These are phyloP conservation scores for Pseudorectes ferrugineus DNA, from an alignment of 2,113 vertebrate genomes.

Conservation along the genomic window DNA sequence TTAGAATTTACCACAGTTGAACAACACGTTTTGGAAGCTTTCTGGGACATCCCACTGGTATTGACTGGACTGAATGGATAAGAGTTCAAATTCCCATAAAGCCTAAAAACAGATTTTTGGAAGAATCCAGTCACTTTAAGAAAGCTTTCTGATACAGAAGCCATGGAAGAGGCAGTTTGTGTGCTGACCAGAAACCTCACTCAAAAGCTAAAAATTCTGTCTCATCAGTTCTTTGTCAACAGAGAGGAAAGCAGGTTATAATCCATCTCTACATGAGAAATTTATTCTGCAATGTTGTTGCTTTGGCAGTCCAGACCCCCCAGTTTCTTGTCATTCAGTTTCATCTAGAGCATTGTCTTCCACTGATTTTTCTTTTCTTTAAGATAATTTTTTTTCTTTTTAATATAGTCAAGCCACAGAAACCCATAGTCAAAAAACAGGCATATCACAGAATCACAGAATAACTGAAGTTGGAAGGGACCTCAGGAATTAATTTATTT, in stretches of 20 bases:
- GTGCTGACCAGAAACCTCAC: neutral
- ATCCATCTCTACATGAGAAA: neutral
- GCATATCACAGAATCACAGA: neutral
- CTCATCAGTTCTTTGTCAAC: neutral
- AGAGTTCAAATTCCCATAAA: neutral
- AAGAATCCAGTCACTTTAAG: neutral
- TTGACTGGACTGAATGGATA: neutral
- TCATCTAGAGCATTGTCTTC: neutral
- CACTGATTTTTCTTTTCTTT: neutral
- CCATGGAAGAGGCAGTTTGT: neutral
- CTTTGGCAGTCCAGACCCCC: neutral
- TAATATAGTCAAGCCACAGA: neutral
- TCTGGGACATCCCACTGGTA: neutral
- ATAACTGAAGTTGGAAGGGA: neutral
- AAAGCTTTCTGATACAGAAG: neutral
- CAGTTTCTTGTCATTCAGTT: neutral
- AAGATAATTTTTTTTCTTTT: neutral
- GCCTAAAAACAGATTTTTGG: neutral
- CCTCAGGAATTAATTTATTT: neutral
- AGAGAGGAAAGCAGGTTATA: neutral
- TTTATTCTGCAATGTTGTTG: neutral
- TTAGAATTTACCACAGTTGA: neutral
- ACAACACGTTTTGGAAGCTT: neutral
- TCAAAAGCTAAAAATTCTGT: neutral
- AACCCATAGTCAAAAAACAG: rapidly evolving